Base-by-base conservation (phyloP, 1,140 invertebrate species). In the Ceratoteleas bidentatus region DNA sequence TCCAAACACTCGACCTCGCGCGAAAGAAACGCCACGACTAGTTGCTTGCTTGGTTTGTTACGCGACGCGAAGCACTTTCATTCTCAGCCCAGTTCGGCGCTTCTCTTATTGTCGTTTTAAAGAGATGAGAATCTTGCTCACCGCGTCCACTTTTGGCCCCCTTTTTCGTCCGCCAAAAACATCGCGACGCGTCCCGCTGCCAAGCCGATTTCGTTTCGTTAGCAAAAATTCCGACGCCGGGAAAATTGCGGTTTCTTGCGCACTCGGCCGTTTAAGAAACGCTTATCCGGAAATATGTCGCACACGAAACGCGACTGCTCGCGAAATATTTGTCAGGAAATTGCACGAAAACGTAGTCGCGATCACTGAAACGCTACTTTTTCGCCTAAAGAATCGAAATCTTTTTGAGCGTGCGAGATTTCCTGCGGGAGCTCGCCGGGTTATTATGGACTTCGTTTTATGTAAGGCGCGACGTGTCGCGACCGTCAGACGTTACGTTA, bases 21-120 rank as follows among this genome's bases (percentile, higher is more conserved):
- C 69, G 52, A 68, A 81, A 74, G 50, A 57, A 53, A 70, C 66
- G 58, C 70, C 58, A 74, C 58, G 69, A 74, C 77, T 74, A 66
- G 70, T 81, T 74, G 69, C 76, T 74, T 73, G 64, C 56, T 69
- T 64, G 57, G 69, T 81, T 81, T 70, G 77, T 81, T 81, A 69
- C 32, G 36, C 50, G 58, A 81, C 50, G 24, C 69, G 38, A 64
- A 66, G 43, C 54, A 78, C 64, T 81, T 73, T 81, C 64, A 49
- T 81, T 33, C 62, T 74, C 69, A 65, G 54, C 62, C 47, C 38
- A 49, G 40, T 74, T 16, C 15, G 32, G 2, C 40, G 24, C 15
- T 54, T n/a, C 32, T 66, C 16, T 66, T 34, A 57, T 69, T 74
- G 69, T 70, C 58, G 45, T 79, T 79, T 79, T 66, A 65, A 79